phyloP scores from a whole-genome alignment of 2,888 invertebrate species.

The Eupeodes luniger region DNA sequence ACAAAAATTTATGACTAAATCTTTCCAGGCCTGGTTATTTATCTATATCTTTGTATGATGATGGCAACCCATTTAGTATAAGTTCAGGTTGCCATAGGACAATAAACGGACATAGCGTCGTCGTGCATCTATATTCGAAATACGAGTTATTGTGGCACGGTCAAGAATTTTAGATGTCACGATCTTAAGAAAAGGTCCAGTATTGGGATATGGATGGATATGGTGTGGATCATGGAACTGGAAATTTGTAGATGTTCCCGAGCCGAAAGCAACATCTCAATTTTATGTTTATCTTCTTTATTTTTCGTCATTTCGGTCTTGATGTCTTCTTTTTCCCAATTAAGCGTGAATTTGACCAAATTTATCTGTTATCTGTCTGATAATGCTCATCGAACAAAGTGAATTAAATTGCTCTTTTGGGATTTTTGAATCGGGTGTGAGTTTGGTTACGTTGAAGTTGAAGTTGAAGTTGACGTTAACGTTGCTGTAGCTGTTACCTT shows the following conservation, averaged over 20 bases:
- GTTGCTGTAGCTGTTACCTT: too few species aligned
- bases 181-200: slow-evolving; percentile 23
- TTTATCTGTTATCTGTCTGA: slow-evolving; percentile 84
- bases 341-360: slow-evolving; percentile 84
- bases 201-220: neutral
- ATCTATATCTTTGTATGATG: slow-evolving; percentile 42
- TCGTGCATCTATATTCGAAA: slow-evolving; percentile 16
- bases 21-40: slow-evolving; percentile 65
- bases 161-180: slow-evolving; percentile 45
- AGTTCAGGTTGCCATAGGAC: too few species aligned
- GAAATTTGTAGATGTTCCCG: slow-evolving; percentile 5
- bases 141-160: neutral
- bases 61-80: slow-evolving; percentile 6
- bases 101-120: slow-evolving; percentile 17
- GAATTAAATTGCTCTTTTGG: slow-evolving; percentile 82
- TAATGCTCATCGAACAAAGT: slow-evolving; percentile 84
- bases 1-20: slow-evolving; percentile 71
- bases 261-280: slow-evolving; percentile 61
- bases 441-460: neutral
- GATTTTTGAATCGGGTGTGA: slow-evolving; percentile 28
- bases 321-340: slow-evolving; percentile 79
- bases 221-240: neutral
- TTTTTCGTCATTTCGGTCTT: slow-evolving; percentile 27
- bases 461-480: too few species aligned
- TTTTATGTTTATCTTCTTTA: slow-evolving; percentile 44